Base-by-base conservation (phyloP, 2,888 invertebrate genomes). In the Drosophila leonis region DNA sequence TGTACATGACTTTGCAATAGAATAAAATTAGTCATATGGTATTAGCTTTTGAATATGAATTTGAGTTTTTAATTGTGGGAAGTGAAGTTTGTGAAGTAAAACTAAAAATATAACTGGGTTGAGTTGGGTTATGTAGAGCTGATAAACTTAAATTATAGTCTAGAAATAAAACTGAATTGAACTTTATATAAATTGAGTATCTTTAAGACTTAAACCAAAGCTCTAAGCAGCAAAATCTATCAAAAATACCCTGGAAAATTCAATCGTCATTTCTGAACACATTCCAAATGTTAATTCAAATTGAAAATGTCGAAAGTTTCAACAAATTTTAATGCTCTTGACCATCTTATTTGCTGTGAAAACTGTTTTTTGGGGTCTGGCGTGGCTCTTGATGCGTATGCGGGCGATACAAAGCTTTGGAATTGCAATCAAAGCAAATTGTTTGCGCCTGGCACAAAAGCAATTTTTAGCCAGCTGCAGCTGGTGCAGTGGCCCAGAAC, bases 361-460 rank as follows among this genome's bases (percentile, higher is more conserved):
- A 13, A 8, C 18, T 20, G 6, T n/a, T 15, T 24, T 33, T 18
- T 8, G 8, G 10, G 7, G 6, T 10, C 13, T 27, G 65, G 20
- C 37, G 15, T 39, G 35, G 12, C 52, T 27, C 33, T 12, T 49
- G 49, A 31, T 49, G 31, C 49, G 13, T 3, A 20, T 33, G 49
- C 8, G 35, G 49, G 49, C 55, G n/a, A 35, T 20, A 33, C 46
- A 69, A 74, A 31, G 31, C 55, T 48, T 57, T 75, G 62, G 31
- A 66, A 75, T 60, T 60, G 31, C 54, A 75, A 65, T 67, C 76
- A 76, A 63, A 27, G 72, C 61, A 49, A 63, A 66, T 55, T 52
- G 46, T 7, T 41, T 48, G 48, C 8, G 44, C 18, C 35, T 27
- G 72, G 63, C 44, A 51, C 65, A 66, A 64, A 71, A 33, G 52